A percentile compares a stretch with the other conserved stretches of the same genome.
Conservation (phyloP, 2,797 vertebrate genomes). For the Cyprinella venusta region DNA sequence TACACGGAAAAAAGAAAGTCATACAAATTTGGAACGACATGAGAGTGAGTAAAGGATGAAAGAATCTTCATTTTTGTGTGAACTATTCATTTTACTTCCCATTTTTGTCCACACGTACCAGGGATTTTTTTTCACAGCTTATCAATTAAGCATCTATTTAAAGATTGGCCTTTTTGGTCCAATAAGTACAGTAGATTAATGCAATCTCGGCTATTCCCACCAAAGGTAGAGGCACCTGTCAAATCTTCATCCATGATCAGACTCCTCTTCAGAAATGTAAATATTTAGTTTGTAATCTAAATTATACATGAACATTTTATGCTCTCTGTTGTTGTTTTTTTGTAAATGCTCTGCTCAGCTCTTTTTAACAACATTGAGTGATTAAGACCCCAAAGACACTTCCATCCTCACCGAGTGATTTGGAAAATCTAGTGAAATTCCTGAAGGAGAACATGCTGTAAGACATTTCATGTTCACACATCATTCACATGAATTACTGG, state of each 20-base stretch:
- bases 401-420: neutral
- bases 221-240: neutral
- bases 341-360: neutral
- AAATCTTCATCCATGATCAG: neutral
- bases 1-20: neutral
- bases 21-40: neutral
- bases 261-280: neutral
- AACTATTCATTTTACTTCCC: neutral
- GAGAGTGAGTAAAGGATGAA: neutral
- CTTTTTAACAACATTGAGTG: conserved; percentile 1
- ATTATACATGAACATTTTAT: neutral
- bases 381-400: neutral
- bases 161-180: neutral
- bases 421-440: neutral
- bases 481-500: conserved; percentile 5
- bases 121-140: neutral
- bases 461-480: conserved; percentile 26
- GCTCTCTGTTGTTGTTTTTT: neutral
- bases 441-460: neutral
- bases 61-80: neutral
- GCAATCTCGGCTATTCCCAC: neutral
- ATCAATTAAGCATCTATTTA: neutral
- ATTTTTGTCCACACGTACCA: neutral
- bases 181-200: neutral
- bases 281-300: neutral